phyloP scores from a whole-genome alignment of 2,888 invertebrate species.

The Sarcophaga rosellei region DNA sequence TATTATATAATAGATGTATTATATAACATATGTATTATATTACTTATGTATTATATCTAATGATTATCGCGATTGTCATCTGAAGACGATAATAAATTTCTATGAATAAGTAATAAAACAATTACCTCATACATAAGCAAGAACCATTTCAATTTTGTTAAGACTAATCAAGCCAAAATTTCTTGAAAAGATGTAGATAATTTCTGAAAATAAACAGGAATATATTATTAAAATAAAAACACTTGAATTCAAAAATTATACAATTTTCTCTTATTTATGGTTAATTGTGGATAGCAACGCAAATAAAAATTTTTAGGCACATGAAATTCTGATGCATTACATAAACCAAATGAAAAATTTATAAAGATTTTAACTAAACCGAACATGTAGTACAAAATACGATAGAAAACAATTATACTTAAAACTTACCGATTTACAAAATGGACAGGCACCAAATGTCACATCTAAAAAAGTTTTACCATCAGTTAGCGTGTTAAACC shows the following conservation, averaged over 20 bases:
- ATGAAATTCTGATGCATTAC: too few species aligned
- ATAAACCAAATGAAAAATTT: too few species aligned
- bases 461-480: constrained; percentile 79
- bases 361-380: too few species aligned
- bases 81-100: constrained; percentile 24
- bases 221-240: neutral
- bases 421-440: constrained; percentile 78
- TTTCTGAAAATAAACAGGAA: constrained; percentile 72
- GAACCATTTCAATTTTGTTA: constrained; percentile 6
- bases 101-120: neutral
- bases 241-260: too few species aligned
- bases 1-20: too few species aligned
- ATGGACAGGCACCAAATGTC: constrained; percentile 79
- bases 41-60: too few species aligned
- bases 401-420: neutral
- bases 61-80: neutral
- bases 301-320: too few species aligned
- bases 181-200: constrained; percentile 79
- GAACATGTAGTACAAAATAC: too few species aligned
- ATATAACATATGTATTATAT: too few species aligned
- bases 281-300: too few species aligned
- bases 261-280: too few species aligned
- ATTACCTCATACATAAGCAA: neutral
- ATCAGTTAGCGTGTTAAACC: constrained; percentile 78
- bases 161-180: constrained; percentile 70